Conservation (phyloP, 1,140 invertebrate species). For the Drosophila hydei region DNA sequence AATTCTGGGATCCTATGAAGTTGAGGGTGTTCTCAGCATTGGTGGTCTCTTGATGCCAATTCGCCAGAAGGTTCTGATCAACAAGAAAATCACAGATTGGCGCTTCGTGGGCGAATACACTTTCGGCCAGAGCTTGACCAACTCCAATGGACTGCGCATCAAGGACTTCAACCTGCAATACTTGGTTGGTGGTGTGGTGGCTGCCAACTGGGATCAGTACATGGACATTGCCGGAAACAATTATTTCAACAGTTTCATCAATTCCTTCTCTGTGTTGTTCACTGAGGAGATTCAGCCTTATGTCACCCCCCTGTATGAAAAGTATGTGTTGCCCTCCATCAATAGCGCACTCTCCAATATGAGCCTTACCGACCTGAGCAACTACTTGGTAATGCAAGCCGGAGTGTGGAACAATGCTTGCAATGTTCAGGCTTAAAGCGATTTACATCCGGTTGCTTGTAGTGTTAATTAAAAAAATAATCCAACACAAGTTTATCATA, state of each 20-base stretch:
- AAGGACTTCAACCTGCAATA: slow-evolving; percentile 53
- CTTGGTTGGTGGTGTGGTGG: slow-evolving; percentile 44
- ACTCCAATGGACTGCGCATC: slow-evolving; percentile 48
- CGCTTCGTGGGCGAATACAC: slow-evolving; percentile 60
- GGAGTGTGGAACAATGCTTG: slow-evolving; percentile 28
- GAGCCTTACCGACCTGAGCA: slow-evolving; percentile 45
- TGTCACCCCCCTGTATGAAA: slow-evolving; percentile 22
- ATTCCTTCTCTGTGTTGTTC: slow-evolving; percentile 24
- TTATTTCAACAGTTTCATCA: slow-evolving; percentile 39
- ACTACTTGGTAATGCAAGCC: slow-evolving; percentile 35
- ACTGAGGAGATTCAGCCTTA: slow-evolving; percentile 53
- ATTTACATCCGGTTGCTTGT: too few relatives aligned
- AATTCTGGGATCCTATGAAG: slow-evolving; percentile 42
- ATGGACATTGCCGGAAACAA: slow-evolving; percentile 62
- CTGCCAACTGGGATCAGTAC: slow-evolving; percentile 57
- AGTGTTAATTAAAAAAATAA: too few relatives aligned
- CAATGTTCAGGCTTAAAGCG: slow-evolving; percentile 14
- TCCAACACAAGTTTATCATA: too few relatives aligned
- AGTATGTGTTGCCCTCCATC: slow-evolving; percentile 37
- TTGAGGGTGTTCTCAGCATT: slow-evolving; percentile 43
- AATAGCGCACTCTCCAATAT: slow-evolving; percentile 48
- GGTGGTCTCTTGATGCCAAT: slow-evolving; percentile 42
- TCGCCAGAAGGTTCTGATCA: slow-evolving; percentile 44
- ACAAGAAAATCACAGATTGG: slow-evolving; percentile 56
- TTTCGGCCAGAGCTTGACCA: slow-evolving; percentile 41